Base-by-base conservation (phyloP, 2,888 invertebrate genomes). In the Listrodromus nycthemerus region DNA sequence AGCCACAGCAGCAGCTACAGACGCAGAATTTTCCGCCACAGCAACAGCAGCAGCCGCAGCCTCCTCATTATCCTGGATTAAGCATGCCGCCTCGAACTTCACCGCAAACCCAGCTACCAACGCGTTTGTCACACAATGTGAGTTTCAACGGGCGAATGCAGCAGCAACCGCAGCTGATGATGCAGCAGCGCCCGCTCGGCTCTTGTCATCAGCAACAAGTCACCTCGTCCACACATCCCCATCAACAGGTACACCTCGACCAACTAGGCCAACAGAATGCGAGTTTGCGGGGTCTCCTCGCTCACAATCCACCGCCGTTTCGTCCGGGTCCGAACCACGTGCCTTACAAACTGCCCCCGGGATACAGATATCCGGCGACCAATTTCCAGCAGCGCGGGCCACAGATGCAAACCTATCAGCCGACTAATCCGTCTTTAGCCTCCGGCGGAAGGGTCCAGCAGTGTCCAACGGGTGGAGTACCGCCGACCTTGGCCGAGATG, bases 191-290 rank as follows among this genome's bases (percentile, higher is more conserved):
- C 13, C 88, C 88, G 61, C 86, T 90, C 16, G 91, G 91, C 8
- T 88, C 86, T 74, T 92, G 91, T 78, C 93, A 93, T 83, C 93
- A 92, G 73, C 93, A 93, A 85, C 92, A 95, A 93, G 95, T 95
- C 24, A 95, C 95, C 5, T 95, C 95, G 4, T 95, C 95, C 0
- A 95, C 95, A 13, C 96, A 96, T 93, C 95, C 95, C 19, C 95
- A 95, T 90, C 94, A 90, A 50, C 91, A 92, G 52, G 90, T 91
- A 70, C 92, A 92, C 48, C 85, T 91, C 33, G 91, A 92, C 75
- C 91, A 91, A 55, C 87, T 87, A 70, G 90, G 89, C 48, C 93
- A 92, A 73, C 93, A 92, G 67, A 93, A 92, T 67, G 89, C 93
- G 1, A 92, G 88, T 84, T 88, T 92, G 24, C 88, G 91, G 16